Evolutionary conservation across 2,797 vertebrate species (phyloP).

Genomic region (Meriones psammophilus): DNA sequence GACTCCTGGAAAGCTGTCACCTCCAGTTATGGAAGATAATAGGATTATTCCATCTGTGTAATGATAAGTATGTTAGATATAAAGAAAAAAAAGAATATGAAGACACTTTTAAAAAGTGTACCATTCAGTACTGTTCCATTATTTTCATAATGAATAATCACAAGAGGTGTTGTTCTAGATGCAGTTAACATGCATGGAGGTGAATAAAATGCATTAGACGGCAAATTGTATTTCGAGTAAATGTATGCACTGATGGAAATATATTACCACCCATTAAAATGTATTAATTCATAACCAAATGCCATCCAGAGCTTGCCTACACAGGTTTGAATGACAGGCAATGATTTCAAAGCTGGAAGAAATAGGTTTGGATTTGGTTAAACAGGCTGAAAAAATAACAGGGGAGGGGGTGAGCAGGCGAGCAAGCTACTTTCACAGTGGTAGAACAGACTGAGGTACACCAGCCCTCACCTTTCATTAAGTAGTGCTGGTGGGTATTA

Average conservation of each 20-base stretch:
- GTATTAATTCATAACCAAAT: conserved; percentile 87
- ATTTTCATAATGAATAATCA: conserved; percentile 86
- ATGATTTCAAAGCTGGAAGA: conserved; percentile 78
- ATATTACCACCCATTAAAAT: conserved; percentile 87
- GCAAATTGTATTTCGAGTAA: conserved; percentile 87
- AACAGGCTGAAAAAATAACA: conserved; percentile 79
- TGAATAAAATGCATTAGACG: conserved; percentile 86
- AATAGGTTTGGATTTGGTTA: conserved; percentile 82
- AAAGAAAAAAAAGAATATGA: conserved; percentile 45
- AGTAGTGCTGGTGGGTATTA: neutral
- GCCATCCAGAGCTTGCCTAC: conserved; percentile 81
- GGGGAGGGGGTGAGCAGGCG: conserved; percentile 57
- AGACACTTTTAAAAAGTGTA: conserved; percentile 75
- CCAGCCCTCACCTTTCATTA: conserved; percentile 2
- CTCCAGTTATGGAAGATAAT: conserved; percentile 75
- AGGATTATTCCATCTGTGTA: conserved; percentile 73
- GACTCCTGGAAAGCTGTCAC: conserved; percentile 49
- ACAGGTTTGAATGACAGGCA: conserved; percentile 84
- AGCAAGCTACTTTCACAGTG: neutral
- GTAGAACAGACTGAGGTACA: neutral
- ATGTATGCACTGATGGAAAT: conserved; percentile 85
- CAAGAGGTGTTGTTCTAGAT: conserved; percentile 85
- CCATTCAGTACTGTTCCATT: conserved; percentile 74
- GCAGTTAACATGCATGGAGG: conserved; percentile 82
- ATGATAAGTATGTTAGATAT: conserved; percentile 69